Evolutionary conservation across 1,140 invertebrate genomes (phyloP).

Genomic region (Drosophila albomicans): DNA sequence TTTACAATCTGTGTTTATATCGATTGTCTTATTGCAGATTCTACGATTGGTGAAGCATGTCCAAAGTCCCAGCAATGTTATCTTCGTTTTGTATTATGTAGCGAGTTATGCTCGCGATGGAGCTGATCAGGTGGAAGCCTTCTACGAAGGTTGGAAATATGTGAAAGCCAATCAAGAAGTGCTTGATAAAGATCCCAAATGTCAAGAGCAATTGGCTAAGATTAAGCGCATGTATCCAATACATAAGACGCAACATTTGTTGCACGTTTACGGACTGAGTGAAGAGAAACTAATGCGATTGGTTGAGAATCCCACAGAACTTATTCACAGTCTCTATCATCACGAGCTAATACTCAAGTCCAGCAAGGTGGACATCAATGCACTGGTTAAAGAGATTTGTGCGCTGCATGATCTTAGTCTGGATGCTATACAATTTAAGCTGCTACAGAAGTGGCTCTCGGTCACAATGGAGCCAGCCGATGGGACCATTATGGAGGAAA

Average conservation of each 20-base stretch:
- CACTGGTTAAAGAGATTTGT: conserved; percentile 86
- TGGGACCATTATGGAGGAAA: conserved; percentile 73
- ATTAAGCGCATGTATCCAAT: conserved; percentile 86
- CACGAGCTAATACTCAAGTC: conserved; percentile 86
- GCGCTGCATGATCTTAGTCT: conserved; percentile 76
- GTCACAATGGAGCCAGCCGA: conserved; percentile 68
- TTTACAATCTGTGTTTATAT: neutral
- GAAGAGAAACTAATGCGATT: conserved; percentile 86
- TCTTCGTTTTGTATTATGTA: conserved; percentile 80
- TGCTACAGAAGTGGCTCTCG: conserved; percentile 80
- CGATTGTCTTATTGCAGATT: conserved; percentile 46
- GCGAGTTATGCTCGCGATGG: conserved; percentile 83
- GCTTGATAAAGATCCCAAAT: conserved; percentile 85
- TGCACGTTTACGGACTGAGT: conserved; percentile 86
- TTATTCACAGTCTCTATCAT: conserved; percentile 86
- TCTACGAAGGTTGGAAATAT: conserved; percentile 87
- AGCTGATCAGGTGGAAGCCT: conserved; percentile 87
- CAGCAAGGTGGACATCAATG: conserved; percentile 86
- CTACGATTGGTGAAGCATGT: conserved; percentile 71
- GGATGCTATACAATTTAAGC: conserved; percentile 66
- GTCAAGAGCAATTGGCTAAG: conserved; percentile 84
- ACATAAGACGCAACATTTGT: conserved; percentile 86
- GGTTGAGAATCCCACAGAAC: conserved; percentile 86
- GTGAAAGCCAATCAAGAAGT: conserved; percentile 78
- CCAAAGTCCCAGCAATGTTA: conserved; percentile 64